phyloP scores from a whole-genome alignment of 2,888 invertebrate genomes.

The Amiota communis region DNA sequence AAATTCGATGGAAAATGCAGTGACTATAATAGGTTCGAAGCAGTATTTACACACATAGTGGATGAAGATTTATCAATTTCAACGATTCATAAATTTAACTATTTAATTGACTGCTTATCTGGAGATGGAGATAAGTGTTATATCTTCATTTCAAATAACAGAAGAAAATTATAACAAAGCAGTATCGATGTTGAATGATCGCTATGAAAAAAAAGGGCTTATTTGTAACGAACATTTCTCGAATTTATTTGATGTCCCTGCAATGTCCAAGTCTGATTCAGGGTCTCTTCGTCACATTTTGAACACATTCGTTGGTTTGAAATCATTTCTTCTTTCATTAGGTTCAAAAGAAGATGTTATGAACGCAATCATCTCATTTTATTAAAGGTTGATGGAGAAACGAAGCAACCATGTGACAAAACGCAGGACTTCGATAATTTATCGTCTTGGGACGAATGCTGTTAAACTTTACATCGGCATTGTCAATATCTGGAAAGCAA shows the following conservation, averaged over 20 bases:
- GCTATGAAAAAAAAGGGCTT: constrained; percentile 6
- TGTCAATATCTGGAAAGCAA: too few species aligned
- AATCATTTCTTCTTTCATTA: background rate
- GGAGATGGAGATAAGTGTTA: background rate
- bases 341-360: background rate
- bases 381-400: background rate
- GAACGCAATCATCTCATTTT: constrained; percentile 18
- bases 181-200: background rate
- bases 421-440: too few species aligned
- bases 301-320: background rate
- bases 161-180: background rate
- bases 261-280: constrained; percentile 2
- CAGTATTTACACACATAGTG: background rate
- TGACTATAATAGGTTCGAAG: background rate
- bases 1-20: background rate
- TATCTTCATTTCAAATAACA: background rate
- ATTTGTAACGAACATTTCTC: constrained; percentile 7
- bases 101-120: background rate
- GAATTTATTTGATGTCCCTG: constrained; percentile 20
- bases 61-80: background rate
- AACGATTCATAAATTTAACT: constrained; percentile 4
- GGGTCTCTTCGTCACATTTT: background rate
- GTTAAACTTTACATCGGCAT: too few species aligned
- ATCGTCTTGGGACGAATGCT: too few species aligned
- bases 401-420: background rate